Percentiles rank a stretch among this genome's conserved stretches.
Evolutionary conservation across 2,797 vertebrate species (phyloP).

Genomic region (Buceros bicornis): DNA sequence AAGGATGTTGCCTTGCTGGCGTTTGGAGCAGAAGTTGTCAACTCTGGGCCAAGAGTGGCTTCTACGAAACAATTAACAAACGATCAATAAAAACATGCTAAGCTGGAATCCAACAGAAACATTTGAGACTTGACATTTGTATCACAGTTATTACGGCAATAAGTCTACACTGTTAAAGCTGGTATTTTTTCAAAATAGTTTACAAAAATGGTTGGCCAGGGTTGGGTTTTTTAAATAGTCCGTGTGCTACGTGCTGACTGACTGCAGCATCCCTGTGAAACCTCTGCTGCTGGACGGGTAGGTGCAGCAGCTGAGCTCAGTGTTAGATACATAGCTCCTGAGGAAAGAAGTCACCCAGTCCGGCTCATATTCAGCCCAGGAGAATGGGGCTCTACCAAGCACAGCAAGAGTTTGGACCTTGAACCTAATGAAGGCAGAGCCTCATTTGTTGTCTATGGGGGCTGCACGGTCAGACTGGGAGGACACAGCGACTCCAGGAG

Average conservation of each 20-base stretch:
- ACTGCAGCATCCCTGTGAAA: neutral
- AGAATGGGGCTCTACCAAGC: neutral
- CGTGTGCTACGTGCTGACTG: neutral
- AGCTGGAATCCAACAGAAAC: conserved; percentile 19
- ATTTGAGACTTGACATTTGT: neutral
- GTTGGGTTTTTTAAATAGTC: neutral
- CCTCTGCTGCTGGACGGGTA: neutral
- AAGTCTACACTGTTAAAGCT: neutral
- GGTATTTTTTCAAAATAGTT: neutral
- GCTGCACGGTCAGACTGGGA: neutral
- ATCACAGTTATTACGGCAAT: neutral
- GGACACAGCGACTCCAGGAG: neutral
- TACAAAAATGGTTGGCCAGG: neutral
- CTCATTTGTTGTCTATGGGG: neutral
- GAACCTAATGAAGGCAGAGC: neutral
- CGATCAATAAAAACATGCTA: conserved; percentile 40
- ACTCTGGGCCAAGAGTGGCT: conserved; percentile 62
- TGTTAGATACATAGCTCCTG: neutral
- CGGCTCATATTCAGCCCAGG: neutral
- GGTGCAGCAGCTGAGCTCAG: neutral
- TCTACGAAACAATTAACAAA: conserved; percentile 75
- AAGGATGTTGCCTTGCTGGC: conserved; percentile 66
- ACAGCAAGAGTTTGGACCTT: neutral
- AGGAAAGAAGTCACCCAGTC: neutral
- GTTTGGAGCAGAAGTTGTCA: conserved; percentile 73